Conservation (phyloP, 23 tunicate genomes). For the Ascidia mentula region DNA sequence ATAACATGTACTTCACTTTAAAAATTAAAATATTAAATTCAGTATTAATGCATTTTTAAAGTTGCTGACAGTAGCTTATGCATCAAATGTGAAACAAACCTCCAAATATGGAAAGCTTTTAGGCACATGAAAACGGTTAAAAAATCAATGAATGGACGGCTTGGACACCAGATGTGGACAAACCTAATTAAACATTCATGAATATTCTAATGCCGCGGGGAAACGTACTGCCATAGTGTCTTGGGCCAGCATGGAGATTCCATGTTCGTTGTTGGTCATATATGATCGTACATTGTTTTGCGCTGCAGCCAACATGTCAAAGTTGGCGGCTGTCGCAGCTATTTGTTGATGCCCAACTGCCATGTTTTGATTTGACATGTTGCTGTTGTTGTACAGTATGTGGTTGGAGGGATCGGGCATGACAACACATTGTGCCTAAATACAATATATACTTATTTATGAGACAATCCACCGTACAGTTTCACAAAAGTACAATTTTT, state of each 20-base stretch:
- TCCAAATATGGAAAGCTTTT: no score
- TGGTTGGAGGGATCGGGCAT: neutral
- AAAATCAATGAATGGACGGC: neutral
- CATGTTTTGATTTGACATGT: neutral
- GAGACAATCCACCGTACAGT: no score
- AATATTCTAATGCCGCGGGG: neutral
- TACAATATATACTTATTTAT: no score
- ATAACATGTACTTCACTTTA: no score
- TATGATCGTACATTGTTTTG: neutral
- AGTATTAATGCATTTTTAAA: no score
- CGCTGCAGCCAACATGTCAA: neutral
- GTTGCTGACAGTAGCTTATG: no score
- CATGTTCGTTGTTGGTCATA: neutral
- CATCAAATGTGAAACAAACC: no score
- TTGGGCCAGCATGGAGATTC: neutral
- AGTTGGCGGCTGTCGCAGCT: neutral
- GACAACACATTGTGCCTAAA: neutral
- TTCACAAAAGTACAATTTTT: no score
- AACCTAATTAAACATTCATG: slow-evolving; percentile 4
- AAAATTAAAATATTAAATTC: no score
- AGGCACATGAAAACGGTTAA: no score
- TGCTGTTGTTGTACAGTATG: neutral
- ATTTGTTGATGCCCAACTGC: neutral
- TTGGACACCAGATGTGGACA: slow-evolving; percentile 6
- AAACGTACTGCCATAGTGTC: slow-evolving; percentile 3